Evolutionary conservation across 1,140 invertebrate genomes (phyloP).

Genomic region (Acromyrmex charruanus): DNA sequence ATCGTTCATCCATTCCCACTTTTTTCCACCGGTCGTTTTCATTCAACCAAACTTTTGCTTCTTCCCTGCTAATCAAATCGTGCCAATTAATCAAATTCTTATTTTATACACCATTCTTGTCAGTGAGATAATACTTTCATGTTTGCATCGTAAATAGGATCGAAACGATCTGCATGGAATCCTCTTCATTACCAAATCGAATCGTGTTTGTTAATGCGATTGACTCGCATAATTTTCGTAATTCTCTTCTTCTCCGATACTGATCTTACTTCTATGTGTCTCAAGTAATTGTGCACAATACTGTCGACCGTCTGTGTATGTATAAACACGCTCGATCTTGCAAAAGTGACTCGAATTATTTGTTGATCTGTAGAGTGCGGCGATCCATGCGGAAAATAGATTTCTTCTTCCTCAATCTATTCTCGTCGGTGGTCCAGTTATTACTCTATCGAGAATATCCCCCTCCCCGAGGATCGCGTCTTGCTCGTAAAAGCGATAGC

Average conservation of each 20-base stretch:
- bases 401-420: not conserved
- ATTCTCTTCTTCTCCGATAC: not conserved
- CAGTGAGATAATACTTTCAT: not conserved
- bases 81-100: not conserved
- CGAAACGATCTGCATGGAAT: not conserved
- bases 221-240: not conserved
- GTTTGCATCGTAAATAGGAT: not conserved
- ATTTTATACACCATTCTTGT: not conserved
- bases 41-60: slow-evolving; percentile 16
- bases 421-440: not conserved
- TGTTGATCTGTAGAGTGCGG: not conserved
- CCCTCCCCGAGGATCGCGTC: not conserved
- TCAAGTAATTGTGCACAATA: not conserved
- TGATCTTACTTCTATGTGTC: not conserved
- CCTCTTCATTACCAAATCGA: not conserved
- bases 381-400: slow-evolving; percentile 6
- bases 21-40: not conserved
- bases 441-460: not conserved
- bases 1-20: slow-evolving; percentile 18
- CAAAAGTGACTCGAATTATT: slow-evolving; percentile 7
- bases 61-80: not conserved
- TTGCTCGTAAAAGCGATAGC: slow-evolving; percentile 28
- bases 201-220: not conserved
- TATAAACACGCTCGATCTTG: slow-evolving; percentile 9
- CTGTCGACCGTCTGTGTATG: slow-evolving; percentile 14